These are phyloP conservation scores for Drosophila miranda DNA, from an alignment of 1,140 invertebrate species.

Conservation along the genomic window DNA sequence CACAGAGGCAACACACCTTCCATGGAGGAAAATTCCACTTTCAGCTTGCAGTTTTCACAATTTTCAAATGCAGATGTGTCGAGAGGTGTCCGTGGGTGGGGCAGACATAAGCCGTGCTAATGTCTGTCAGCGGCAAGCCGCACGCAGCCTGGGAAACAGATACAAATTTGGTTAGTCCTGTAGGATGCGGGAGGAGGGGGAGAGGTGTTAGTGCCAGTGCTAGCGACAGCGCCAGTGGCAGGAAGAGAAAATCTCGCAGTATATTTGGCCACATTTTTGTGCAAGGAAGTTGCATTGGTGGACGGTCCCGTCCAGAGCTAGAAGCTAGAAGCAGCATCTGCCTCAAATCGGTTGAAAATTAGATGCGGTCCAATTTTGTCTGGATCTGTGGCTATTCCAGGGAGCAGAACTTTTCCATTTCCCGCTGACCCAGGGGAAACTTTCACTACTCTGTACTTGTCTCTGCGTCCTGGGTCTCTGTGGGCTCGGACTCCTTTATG, in stretches of 20 bases:
- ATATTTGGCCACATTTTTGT: conserved; percentile 48
- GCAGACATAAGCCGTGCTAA: conserved; percentile 59
- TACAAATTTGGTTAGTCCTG: conserved; percentile 52
- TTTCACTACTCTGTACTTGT: not conserved
- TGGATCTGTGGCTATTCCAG: not conserved
- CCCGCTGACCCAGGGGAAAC: not conserved
- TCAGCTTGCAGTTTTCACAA: conserved; percentile 45
- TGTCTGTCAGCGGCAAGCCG: conserved; percentile 62
- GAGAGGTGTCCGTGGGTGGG: not conserved
- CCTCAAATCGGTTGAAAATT: conserved; percentile 34
- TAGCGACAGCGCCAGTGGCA: not conserved
- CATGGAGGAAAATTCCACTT: conserved; percentile 40
- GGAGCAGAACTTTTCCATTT: conserved; percentile 10
- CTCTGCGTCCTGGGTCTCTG: too few species aligned
- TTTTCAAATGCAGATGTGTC: conserved; percentile 27
- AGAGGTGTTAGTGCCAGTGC: not conserved
- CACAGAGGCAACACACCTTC: conserved; percentile 35
- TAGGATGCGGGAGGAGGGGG: not conserved
- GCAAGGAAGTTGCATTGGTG: conserved; percentile 20
- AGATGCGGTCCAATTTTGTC: conserved; percentile 19
- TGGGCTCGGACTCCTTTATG: conserved; percentile 1
- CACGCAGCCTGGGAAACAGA: conserved; percentile 53
- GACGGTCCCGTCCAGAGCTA: not conserved
- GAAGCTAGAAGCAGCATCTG: conserved; percentile 7
- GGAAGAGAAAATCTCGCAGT: conserved; percentile 10